phyloP scores from a whole-genome alignment of 2,888 invertebrate genomes.

The Crocallis elinguaria region DNA sequence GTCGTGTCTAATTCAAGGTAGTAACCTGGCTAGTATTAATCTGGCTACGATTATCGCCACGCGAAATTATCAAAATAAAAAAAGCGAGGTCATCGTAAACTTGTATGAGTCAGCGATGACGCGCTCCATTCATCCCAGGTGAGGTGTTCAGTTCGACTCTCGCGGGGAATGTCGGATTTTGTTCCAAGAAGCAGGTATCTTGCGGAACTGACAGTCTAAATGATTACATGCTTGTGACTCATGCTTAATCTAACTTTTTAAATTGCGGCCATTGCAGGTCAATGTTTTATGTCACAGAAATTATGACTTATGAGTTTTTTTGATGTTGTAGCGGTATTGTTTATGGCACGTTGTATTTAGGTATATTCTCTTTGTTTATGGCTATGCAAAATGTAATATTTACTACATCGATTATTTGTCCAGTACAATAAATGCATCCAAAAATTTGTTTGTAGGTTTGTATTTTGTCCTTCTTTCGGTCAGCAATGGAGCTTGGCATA shows the following conservation, averaged over 20 bases:
- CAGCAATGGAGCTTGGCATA: no score
- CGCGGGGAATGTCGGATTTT: slow-evolving; percentile 34
- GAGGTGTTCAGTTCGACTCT: slow-evolving; percentile 32
- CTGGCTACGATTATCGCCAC: slow-evolving; percentile 17
- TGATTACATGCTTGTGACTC: slow-evolving; percentile 27
- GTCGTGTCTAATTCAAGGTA: slow-evolving; percentile 14
- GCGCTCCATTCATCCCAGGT: slow-evolving; percentile 49
- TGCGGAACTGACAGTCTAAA: slow-evolving; percentile 34
- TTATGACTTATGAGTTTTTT: not conserved
- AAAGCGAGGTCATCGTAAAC: slow-evolving; percentile 37
- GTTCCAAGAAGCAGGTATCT: slow-evolving; percentile 52
- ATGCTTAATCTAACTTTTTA: slow-evolving; percentile 4
- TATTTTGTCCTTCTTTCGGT: no score
- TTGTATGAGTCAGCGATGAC: slow-evolving; percentile 48
- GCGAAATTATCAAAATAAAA: slow-evolving; percentile 24
- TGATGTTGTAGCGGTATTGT: not conserved
- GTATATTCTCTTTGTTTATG: no score
- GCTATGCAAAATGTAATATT: no score
- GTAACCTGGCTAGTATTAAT: slow-evolving; percentile 12
- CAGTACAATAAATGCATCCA: no score
- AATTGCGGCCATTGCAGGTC: not conserved
- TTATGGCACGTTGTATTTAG: no score
- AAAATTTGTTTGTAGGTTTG: no score
- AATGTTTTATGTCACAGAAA: not conserved
- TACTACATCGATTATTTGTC: no score